phyloP scores from a whole-genome alignment of 2,113 vertebrate genomes.

The Psilopsiagon aurifrons region DNA sequence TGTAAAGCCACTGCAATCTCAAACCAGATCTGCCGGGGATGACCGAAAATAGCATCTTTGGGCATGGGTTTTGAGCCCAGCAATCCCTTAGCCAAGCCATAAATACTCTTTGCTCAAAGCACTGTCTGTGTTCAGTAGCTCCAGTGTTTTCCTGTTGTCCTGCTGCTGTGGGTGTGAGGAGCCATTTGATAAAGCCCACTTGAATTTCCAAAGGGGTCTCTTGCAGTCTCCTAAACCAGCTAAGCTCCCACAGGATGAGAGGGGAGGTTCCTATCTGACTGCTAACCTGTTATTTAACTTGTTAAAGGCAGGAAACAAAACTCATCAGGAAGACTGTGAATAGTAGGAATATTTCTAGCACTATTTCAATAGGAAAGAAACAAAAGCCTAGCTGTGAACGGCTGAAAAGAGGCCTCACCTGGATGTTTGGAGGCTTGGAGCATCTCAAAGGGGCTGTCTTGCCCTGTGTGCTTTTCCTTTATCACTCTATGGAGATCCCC shows the following conservation, averaged over 20 bases:
- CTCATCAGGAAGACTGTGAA: not conserved
- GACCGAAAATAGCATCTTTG: not conserved
- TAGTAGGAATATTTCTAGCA: not conserved
- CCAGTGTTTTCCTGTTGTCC: not conserved
- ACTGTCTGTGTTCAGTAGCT: not conserved
- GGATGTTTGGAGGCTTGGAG: not conserved
- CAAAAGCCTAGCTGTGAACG: not conserved
- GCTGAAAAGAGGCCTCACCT: not conserved
- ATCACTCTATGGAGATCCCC: fast-evolving
- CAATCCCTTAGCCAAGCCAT: not conserved
- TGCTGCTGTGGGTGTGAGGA: not conserved
- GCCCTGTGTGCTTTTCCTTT: not conserved
- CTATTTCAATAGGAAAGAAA: not conserved
- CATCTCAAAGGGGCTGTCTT: not conserved
- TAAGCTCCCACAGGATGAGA: not conserved
- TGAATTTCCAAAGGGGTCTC: not conserved
- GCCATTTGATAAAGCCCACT: not conserved
- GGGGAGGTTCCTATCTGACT: not conserved
- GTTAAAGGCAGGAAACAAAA: not conserved
- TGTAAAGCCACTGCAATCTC: not conserved
- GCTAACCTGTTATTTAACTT: fast-evolving
- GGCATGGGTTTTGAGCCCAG: not conserved
- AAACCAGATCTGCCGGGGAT: not conserved
- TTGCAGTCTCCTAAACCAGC: not conserved
- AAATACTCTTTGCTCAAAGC: not conserved